Evolutionary conservation across 1,140 invertebrate genomes (phyloP), one percentile per base, ranked within the genome.

Genomic region (Pseudomyrmex concolor): DNA sequence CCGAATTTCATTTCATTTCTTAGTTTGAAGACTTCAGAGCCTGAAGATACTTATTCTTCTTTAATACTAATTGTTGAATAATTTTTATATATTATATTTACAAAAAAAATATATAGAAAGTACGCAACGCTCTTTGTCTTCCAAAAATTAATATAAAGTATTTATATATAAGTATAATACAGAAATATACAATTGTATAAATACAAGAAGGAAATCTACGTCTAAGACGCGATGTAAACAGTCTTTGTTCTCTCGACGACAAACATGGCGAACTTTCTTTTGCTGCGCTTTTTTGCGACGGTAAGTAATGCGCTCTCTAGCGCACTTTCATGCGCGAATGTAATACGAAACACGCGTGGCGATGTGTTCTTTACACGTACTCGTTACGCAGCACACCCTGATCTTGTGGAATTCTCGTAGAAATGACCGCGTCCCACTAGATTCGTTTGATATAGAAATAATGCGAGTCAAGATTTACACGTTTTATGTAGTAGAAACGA

Each of bases 231-330:
- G 15, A n/a, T 25, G 51, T 57, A 57, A 77, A 54, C 48, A 34
- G n/a, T 17, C n/a, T 51, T 78, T 60, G 13, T 80, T 84, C 73
- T 67, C 48, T 64, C 19, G 15, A 34, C 54, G 15, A 50, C 15
- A n/a, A 81, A 73, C 7, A 43, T 25, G 60, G 12, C 66, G 3
- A 34, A 73, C 50, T 62, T 78, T 81, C 66, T 72, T 86, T 17
- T 17, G 7, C 12, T 25, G 13, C 2, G 2, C 12, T 50, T 71
- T 70, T 50, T 17, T 13, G 66, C 9, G 22, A 3, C 62, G 19
- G 8, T 22, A 57, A 71, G 8, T 22, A 57, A 71, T 43, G 45
- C 48, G 48, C 15, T 19, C n/a, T 78, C 80, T 48, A 67, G n/a
- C 2, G 82, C 57, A 43, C 12, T 51, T 71, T 17, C 34, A 59